Conservation (phyloP, 1,140 invertebrate species). For the Cotesia chilonis region DNA sequence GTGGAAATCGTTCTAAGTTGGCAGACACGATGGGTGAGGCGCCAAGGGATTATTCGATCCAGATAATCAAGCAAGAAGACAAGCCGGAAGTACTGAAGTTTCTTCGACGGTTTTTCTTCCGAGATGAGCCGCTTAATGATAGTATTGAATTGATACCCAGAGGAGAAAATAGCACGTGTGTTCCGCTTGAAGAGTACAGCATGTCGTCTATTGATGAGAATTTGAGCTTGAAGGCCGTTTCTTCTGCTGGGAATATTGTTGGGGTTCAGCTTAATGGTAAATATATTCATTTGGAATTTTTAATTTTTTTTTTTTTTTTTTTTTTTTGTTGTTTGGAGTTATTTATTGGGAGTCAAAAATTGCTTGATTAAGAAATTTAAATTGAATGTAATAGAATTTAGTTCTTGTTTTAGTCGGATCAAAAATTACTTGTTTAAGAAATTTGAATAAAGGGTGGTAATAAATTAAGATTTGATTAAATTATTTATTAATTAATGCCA, state of each 20-base stretch:
- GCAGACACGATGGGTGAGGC: constrained; percentile 47
- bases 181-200: constrained; percentile 74
- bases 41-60: constrained; percentile 56
- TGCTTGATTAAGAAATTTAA: not conserved
- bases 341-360: no score
- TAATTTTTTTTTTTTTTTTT: not conserved
- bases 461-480: no score
- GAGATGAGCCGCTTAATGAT: constrained; percentile 77
- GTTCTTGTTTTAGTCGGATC: no score
- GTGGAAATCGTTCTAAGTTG: constrained; percentile 46
- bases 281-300: constrained; percentile 14
- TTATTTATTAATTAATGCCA: no score
- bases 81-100: constrained; percentile 68
- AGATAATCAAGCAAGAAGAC: constrained; percentile 60
- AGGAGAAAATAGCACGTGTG: constrained; percentile 70
- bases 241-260: constrained; percentile 69
- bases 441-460: no score
- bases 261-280: constrained; percentile 68
- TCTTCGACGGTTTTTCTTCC: constrained; percentile 73
- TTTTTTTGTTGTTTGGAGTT: not conserved
- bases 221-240: constrained; percentile 72
- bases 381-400: no score
- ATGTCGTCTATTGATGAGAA: constrained; percentile 68
- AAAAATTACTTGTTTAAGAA: no score
- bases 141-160: constrained; percentile 69